Base-by-base conservation (phyloP, 2,797 vertebrate species). In the Orientallactaga sibirica region DNA sequence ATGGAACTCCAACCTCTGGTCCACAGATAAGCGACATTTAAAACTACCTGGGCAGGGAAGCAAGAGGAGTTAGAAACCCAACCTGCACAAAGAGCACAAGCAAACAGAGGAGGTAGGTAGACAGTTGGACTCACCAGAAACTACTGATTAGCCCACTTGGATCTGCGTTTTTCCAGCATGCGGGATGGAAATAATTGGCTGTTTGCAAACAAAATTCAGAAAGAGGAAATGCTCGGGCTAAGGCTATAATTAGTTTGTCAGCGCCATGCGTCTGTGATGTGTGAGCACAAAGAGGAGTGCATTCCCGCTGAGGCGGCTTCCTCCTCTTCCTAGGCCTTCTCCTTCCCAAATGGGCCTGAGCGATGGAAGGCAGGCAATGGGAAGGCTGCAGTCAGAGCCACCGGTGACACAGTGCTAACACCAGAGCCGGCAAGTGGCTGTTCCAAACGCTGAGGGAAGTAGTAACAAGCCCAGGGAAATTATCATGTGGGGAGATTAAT, bases 191-290 rank as follows among this genome's bases (percentile, higher is more conserved):
- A 68, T 83, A 98, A 97, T 93, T 92, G 86, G 67, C 74, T 97
- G 85, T 97, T 97, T 97, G 96, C 89, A 97, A 97, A 97, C 88
- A 96, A 71, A 94, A 95, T 16, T 73, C 22, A 92, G 64, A 81
- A 90, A 84, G 67, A 96, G 91, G 58, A 95, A 97, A 94, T 11
- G 6, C 29, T 97, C 67, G 61, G 67, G 62, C 89, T 96, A 83
- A 97, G 95, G 97, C 93, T 75, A 19, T 93, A 93, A 84, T 58
- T 94, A 97, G 80, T 94, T 79, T 97, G 93, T 96, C 93, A 86
- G 37, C 37, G 82, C 71, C 52, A 58, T 80, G 58, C 11, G 27
- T 81, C 83, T 81, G 1, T 75, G 93, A 84, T 64, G 62, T 19
- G n/a, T 55, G 24, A 48, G 67, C 62, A 87, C 61, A 86, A 96